Percentiles rank a stretch among this genome's conserved stretches.
Conservation (phyloP, 1,140 invertebrate genomes). For the Apis dorsata region DNA sequence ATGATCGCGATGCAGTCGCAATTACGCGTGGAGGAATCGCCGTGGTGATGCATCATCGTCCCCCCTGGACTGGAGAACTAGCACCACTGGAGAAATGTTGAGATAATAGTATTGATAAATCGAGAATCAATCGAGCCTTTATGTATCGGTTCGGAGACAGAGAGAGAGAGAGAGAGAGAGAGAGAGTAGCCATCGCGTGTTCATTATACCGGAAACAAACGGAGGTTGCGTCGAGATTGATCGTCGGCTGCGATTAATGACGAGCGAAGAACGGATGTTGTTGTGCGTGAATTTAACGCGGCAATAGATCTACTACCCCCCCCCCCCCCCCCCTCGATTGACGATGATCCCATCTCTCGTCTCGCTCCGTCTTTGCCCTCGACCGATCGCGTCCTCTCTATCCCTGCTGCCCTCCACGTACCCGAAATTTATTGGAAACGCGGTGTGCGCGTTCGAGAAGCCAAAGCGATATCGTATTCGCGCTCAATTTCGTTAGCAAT, state of each 20-base stretch:
- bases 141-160: background rate
- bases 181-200: background rate
- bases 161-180: background rate
- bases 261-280: conserved; percentile 1
- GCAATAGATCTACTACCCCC: conserved; percentile 5
- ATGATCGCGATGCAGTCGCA: conserved; percentile 50
- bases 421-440: conserved; percentile 32
- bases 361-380: too few relatives aligned
- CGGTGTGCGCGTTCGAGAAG: background rate
- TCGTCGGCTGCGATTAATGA: conserved; percentile 14
- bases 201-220: conserved; percentile 33
- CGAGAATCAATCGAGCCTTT: conserved; percentile 42
- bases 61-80: conserved; percentile 15
- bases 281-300: conserved; percentile 4
- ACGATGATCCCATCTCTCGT: background rate
- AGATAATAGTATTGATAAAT: conserved; percentile 54
- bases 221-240: conserved; percentile 3
- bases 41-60: conserved; percentile 48
- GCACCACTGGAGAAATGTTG: conserved; percentile 36
- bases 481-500: conserved; percentile 33
- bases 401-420: too few relatives aligned
- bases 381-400: too few relatives aligned
- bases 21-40: conserved; percentile 59
- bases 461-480: background rate
- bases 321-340: background rate